phyloP scores from a whole-genome alignment of 2,113 vertebrate species.

The Alosa alosa region DNA sequence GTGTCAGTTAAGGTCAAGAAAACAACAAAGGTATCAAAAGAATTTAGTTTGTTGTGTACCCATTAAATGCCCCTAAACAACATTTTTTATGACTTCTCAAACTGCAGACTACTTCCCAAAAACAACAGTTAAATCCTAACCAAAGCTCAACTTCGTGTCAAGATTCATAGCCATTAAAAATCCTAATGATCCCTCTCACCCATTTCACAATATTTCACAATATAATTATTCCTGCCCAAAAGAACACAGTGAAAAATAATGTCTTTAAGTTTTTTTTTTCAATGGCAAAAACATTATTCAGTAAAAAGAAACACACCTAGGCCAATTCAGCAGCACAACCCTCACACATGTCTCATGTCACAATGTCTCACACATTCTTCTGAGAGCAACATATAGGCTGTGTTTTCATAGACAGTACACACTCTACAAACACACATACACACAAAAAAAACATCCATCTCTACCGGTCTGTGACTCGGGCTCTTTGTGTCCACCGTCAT shows the following conservation, averaged over 20 bases:
- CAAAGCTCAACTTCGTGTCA: not conserved
- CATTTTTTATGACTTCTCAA: not conserved
- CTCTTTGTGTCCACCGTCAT: conserved; percentile 19
- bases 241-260: not conserved
- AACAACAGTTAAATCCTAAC: not conserved
- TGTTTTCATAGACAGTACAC: no score
- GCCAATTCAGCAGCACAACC: no score
- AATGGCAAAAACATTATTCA: no score
- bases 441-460: not conserved
- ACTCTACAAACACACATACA: no score
- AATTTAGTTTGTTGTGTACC: not conserved
- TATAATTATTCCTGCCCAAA: not conserved
- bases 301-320: no score
- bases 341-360: no score
- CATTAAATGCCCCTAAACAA: not conserved
- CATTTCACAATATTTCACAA: not conserved
- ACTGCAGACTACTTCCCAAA: not conserved
- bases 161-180: not conserved
- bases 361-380: no score
- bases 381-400: no score
- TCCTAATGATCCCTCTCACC: not conserved
- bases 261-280: no score
- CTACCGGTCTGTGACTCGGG: not conserved
- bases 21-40: not conserved
- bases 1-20: not conserved